phyloP scores from a whole-genome alignment of 2,113 vertebrate genomes.

The Hyperoodon ampullatus region DNA sequence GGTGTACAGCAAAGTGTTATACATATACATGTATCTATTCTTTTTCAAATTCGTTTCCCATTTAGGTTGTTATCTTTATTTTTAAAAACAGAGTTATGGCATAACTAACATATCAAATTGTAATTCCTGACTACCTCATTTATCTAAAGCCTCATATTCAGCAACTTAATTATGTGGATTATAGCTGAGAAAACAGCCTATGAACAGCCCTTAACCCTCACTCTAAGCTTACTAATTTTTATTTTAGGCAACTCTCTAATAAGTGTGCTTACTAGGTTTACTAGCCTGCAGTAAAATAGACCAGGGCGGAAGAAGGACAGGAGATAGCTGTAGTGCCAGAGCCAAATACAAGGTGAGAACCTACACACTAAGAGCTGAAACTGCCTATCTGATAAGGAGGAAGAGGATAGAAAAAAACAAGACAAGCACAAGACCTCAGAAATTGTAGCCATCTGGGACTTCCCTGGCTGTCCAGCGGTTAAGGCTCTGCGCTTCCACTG shows the following conservation, averaged over 20 bases:
- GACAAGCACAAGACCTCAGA: neutral
- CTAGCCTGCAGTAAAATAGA: neutral
- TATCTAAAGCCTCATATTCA: neutral
- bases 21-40: no score
- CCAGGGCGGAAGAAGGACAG: neutral
- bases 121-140: neutral
- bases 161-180: neutral
- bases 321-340: neutral
- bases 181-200: conserved; percentile 1
- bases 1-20: no score
- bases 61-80: neutral
- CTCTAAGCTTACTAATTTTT: neutral
- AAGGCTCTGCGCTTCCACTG: no score
- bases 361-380: no score
- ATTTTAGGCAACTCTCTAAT: neutral
- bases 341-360: neutral
- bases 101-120: neutral
- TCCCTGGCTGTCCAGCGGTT: no score
- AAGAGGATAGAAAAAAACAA: neutral
- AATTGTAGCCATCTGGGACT: neutral
- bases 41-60: no score
- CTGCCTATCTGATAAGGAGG: neutral
- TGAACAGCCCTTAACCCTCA: neutral
- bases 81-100: conserved; percentile 22
- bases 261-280: neutral